These are phyloP conservation scores for Bryconaethiops microstoma DNA, from an alignment of 2,797 vertebrate species.

Conservation along the genomic window DNA sequence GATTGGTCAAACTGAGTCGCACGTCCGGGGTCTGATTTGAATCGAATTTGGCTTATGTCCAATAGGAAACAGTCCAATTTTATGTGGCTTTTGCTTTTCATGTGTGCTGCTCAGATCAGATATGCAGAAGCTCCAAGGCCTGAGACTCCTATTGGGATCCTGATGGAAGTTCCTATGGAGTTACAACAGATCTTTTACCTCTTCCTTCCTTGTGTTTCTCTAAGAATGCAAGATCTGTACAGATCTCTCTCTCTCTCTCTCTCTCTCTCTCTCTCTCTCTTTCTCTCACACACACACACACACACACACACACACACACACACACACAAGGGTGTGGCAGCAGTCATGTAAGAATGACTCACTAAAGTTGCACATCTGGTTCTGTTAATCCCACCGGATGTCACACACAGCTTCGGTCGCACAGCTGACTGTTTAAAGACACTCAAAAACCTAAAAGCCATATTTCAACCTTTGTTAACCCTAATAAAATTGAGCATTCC, in stretches of 20 bases:
- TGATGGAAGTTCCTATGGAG: too few species aligned
- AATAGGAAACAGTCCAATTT: too few species aligned
- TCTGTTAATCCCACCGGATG: slow-evolving; percentile 44
- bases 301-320: slow-evolving; percentile 29
- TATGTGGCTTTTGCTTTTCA: too few species aligned
- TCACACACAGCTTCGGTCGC: slow-evolving; percentile 16
- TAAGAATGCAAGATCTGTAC: neutral
- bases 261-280: neutral
- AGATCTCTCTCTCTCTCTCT: neutral
- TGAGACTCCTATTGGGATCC: too few species aligned
- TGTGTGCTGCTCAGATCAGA: too few species aligned
- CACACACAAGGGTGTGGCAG: slow-evolving; percentile 20
- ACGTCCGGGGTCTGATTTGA: too few species aligned
- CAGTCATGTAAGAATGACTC: slow-evolving; percentile 41
- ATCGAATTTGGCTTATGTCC: too few species aligned
- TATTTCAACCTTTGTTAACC: too few species aligned
- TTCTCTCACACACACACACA: neutral
- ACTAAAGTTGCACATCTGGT: slow-evolving; percentile 51
- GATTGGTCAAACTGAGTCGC: too few species aligned
- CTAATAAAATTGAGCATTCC: neutral
- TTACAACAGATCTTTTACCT: neutral
- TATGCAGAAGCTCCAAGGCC: too few species aligned
- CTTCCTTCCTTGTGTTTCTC: neutral
- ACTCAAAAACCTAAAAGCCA: too few species aligned
- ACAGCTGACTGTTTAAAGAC: neutral